Percentiles rank a stretch among this genome's conserved stretches.
Conservation (phyloP, 2,888 invertebrate genomes). For the Parelbella ahira region DNA sequence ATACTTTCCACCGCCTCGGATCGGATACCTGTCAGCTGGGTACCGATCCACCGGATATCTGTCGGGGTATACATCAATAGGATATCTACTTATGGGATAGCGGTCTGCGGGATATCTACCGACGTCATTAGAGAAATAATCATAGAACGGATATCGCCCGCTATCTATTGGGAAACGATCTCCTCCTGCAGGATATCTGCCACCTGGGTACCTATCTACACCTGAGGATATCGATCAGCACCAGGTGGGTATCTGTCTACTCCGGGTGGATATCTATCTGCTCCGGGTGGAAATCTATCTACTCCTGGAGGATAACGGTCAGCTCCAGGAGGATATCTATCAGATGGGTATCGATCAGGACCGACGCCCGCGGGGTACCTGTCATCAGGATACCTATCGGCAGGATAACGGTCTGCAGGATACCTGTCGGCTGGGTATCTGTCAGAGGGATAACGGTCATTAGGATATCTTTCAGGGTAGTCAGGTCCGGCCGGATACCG, state of each 20-base stretch:
- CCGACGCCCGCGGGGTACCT: slow-evolving; percentile 70
- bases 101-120: slow-evolving; percentile 63
- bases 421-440: slow-evolving; percentile 50
- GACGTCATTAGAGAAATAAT: slow-evolving; percentile 52
- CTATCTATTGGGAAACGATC: slow-evolving; percentile 65
- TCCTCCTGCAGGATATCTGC: slow-evolving; percentile 51
- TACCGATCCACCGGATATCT: slow-evolving; percentile 55
- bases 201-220: too few relatives aligned
- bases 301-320: slow-evolving; percentile 77
- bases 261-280: slow-evolving; percentile 52
- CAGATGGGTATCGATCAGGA: slow-evolving; percentile 52
- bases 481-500: slow-evolving; percentile 59
- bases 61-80: slow-evolving; percentile 58
- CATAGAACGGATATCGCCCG: slow-evolving; percentile 54
- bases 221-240: too few relatives aligned
- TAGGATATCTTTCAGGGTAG: slow-evolving; percentile 62
- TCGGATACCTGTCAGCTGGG: slow-evolving; percentile 59
- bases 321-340: slow-evolving; percentile 61
- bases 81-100: slow-evolving; percentile 64
- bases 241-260: slow-evolving; percentile 34
- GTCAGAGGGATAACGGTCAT: slow-evolving; percentile 52
- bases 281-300: slow-evolving; percentile 76
- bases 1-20: slow-evolving; percentile 49
- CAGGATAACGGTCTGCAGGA: slow-evolving; percentile 50
- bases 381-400: slow-evolving; percentile 72